Conservation (phyloP, 2,797 vertebrate species). For the Gymnodraco acuticeps region DNA sequence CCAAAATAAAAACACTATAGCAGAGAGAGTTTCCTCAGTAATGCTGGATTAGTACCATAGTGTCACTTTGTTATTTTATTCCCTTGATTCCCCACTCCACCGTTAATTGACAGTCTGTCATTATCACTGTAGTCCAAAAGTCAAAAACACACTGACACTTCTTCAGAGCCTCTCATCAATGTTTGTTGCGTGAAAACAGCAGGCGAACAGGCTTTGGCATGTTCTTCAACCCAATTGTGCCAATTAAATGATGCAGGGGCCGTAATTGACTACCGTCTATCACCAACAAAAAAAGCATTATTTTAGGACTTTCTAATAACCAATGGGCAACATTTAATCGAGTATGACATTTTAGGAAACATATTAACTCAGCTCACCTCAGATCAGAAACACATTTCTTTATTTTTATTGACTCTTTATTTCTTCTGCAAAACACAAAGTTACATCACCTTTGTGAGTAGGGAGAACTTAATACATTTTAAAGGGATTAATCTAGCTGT, state of each 20-base stretch:
- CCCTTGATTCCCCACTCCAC: background rate
- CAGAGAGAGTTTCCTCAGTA: background rate
- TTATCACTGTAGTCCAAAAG: conserved; percentile 18
- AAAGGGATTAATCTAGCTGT: conserved; percentile 43
- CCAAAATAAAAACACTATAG: background rate
- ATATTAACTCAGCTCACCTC: background rate
- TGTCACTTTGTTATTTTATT: background rate
- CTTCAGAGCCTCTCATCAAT: conserved; percentile 23
- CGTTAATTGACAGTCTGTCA: conserved; percentile 5
- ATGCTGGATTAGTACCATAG: conserved; percentile 2
- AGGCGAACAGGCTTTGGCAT: background rate
- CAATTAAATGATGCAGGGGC: background rate
- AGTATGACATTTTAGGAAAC: too few relatives aligned
- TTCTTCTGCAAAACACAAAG: conserved; percentile 7
- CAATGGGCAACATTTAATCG: background rate
- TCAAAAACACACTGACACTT: conserved; percentile 17
- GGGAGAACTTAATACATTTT: conserved; percentile 24
- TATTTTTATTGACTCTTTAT: background rate
- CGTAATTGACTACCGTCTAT: background rate
- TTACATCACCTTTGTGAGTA: conserved; percentile 25
- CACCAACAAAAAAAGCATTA: background rate
- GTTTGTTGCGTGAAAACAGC: conserved; percentile 13
- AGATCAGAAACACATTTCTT: background rate
- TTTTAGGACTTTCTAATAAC: background rate
- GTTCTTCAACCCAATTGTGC: conserved; percentile 30